Conservation (phyloP, 2,113 vertebrate species). For the Suncus etruscus region DNA sequence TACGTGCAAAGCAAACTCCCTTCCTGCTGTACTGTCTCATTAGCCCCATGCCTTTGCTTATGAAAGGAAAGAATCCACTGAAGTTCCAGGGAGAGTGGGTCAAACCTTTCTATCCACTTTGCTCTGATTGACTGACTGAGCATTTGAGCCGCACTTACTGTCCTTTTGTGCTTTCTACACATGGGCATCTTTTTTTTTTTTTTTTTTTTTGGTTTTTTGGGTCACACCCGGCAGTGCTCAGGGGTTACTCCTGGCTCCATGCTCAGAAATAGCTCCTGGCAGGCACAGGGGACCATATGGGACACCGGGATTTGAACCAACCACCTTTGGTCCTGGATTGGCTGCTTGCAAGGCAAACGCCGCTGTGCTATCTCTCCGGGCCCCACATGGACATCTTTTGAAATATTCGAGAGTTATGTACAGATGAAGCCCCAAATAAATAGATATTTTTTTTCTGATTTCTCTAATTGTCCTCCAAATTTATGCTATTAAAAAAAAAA, state of each 20-base stretch:
- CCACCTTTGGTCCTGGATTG: too few species aligned
- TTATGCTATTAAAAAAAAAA: background rate
- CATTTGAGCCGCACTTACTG: background rate
- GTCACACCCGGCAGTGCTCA: too few species aligned
- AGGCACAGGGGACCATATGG: too few species aligned
- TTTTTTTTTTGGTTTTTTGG: background rate
- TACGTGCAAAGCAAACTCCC: too few species aligned
- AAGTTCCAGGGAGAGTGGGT: background rate
- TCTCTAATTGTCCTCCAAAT: slow-evolving; percentile 21
- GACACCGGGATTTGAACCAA: too few species aligned
- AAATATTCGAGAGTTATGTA: slow-evolving; percentile 40
- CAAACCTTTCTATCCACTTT: background rate
- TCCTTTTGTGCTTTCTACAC: slow-evolving; percentile 3
- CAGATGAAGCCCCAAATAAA: slow-evolving; percentile 16
- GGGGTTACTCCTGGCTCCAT: too few species aligned
- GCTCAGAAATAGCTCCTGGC: too few species aligned
- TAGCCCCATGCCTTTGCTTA: too few species aligned
- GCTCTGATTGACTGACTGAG: background rate
- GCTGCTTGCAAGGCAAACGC: too few species aligned
- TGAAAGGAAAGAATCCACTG: too few species aligned
- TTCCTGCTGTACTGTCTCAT: too few species aligned
- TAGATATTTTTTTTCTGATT: slow-evolving; percentile 4
- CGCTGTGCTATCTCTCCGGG: too few species aligned
- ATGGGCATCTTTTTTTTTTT: slow-evolving; percentile 9
- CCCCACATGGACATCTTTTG: background rate